Percentiles rank a stretch among this genome's conserved stretches.
Evolutionary conservation across 2,113 vertebrate species (phyloP).

Genomic region (Parus major): DNA sequence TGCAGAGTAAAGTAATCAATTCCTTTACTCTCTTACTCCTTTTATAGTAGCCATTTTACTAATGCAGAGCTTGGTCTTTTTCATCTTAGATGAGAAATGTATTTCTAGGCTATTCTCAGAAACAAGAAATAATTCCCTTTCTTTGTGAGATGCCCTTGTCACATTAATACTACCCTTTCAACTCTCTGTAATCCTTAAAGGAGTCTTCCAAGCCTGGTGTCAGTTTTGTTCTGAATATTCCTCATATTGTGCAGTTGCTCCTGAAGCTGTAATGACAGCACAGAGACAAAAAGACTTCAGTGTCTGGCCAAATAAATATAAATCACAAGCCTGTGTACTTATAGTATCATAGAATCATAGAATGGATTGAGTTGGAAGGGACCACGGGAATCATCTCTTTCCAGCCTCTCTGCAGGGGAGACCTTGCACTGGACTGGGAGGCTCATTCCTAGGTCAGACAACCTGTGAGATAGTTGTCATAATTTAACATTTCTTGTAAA

Average conservation of each 20-base stretch:
- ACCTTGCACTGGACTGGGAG: neutral
- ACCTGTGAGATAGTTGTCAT: neutral
- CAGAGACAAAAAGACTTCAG: neutral
- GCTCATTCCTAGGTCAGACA: neutral
- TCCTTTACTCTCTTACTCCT: neutral
- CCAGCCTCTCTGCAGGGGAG: neutral
- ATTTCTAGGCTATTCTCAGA: neutral
- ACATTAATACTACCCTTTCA: neutral
- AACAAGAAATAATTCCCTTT: neutral
- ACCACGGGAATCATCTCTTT: neutral
- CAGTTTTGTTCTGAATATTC: neutral
- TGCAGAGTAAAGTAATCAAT: neutral
- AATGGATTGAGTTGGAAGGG: neutral
- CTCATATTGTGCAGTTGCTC: neutral
- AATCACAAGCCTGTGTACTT: neutral
- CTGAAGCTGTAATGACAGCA: neutral
- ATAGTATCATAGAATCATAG: too few species aligned
- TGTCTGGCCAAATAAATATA: neutral
- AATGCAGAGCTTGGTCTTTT: neutral
- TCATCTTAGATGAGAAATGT: neutral
- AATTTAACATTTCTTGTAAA: neutral
- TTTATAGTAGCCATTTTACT: neutral
- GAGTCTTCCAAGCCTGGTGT: neutral
- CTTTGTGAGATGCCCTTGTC: neutral
- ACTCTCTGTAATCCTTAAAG: neutral